These are phyloP conservation scores for Mola mola DNA, from an alignment of 2,113 vertebrate species.

Conservation along the genomic window DNA sequence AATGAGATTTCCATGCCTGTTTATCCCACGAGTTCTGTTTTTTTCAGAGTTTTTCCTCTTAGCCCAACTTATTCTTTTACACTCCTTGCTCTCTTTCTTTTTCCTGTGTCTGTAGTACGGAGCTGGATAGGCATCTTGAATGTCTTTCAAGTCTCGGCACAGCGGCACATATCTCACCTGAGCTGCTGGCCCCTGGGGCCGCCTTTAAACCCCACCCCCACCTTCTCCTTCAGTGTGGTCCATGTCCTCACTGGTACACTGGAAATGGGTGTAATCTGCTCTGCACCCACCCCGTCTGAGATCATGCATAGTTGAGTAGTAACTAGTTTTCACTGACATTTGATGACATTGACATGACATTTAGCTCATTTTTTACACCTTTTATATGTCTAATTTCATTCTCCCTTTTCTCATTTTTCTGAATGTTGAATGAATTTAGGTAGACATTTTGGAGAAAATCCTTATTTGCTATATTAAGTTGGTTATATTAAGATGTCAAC, in stretches of 20 bases:
- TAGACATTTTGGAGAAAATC: too few species aligned
- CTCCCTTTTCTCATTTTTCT: too few species aligned
- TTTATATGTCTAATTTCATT: too few species aligned
- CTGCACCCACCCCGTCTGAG: neutral
- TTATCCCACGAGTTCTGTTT: neutral
- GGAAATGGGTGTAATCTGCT: conserved; percentile 9
- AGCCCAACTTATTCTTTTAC: neutral
- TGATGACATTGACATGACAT: too few species aligned
- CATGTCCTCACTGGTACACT: conserved; percentile 11
- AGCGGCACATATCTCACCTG: conserved; percentile 62
- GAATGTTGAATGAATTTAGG: too few species aligned
- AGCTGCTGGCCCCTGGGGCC: conserved; percentile 39
- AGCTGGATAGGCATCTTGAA: conserved; percentile 22
- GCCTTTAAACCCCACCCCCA: conserved; percentile 21
- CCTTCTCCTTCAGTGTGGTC: conserved; percentile 19
- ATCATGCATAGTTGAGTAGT: too few species aligned
- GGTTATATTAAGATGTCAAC: too few species aligned
- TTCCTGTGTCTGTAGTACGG: conserved; percentile 5
- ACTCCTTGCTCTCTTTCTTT: conserved; percentile 7
- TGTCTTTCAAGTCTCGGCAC: conserved; percentile 63
- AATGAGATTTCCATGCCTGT: conserved; percentile 7
- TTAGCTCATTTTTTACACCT: too few species aligned
- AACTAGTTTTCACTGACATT: too few species aligned
- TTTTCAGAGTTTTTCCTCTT: neutral
- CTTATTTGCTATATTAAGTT: too few species aligned